These are phyloP conservation scores for Podotricha telesiphe DNA, from an alignment of 2,888 invertebrate genomes.

Conservation along the genomic window DNA sequence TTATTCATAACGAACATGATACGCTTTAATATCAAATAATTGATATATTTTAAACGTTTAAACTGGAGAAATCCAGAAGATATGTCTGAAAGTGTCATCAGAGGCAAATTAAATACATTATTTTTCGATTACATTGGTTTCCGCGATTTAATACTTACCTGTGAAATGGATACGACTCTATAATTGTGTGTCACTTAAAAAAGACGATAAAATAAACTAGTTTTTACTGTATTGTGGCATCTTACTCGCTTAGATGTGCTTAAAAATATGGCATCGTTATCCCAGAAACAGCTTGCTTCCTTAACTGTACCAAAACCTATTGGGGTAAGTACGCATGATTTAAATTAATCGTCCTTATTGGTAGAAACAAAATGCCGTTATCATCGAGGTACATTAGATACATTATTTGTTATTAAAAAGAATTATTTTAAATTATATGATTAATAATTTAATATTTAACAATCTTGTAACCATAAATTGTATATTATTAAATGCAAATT, in stretches of 20 bases:
- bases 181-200: slow-evolving; percentile 54
- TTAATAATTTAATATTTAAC: not conserved
- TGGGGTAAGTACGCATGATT: slow-evolving; percentile 64
- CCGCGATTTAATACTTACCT: slow-evolving; percentile 15
- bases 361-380: slow-evolving; percentile 6
- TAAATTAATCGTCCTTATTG: not conserved
- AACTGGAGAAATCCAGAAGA: slow-evolving; percentile 30
- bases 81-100: slow-evolving; percentile 46
- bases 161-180: slow-evolving; percentile 53
- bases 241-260: slow-evolving; percentile 59
- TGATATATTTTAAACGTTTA: not conserved
- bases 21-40: not conserved
- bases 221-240: slow-evolving; percentile 64
- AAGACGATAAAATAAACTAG: slow-evolving; percentile 48
- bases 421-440: no score
- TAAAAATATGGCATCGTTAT: slow-evolving; percentile 68
- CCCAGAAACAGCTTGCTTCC: slow-evolving; percentile 59
- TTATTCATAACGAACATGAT: not conserved
- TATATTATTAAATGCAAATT: not conserved
- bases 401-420: not conserved
- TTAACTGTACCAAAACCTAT: slow-evolving; percentile 54
- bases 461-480: not conserved
- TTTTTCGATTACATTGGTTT: not conserved
- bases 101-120: not conserved
- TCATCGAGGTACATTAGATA: slow-evolving; percentile 37